Evolutionary conservation across 2,888 invertebrate species (phyloP), one percentile per base, ranked within the genome.

Genomic region (Heliothis peltigera): DNA sequence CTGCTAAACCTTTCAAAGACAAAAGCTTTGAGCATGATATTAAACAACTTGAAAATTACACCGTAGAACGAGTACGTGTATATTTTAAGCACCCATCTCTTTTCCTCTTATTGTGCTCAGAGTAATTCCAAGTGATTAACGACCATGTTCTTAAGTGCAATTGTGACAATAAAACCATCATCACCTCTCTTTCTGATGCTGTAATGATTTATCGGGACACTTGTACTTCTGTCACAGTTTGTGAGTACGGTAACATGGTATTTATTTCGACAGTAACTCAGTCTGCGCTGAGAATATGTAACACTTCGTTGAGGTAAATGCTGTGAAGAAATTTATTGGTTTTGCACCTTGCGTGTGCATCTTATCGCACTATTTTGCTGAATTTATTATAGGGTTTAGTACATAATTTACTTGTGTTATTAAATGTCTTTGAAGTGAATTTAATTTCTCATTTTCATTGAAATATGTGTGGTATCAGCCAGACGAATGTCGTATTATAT

Each of bases 151-250:
- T 68, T 53, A 66, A 63, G 63, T 73, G 68, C 76, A 69, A 73
- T 64, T 68, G 64, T 43, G 46, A 56, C 70, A 60, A 77, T 84
- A 80, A 78, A 84, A 75, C 81, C 64, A 73, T 84, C 80, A 76
- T 75, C 69, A 44, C 53, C 51, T 55, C 49, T 49, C 73, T 59
- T 78, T 73, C 64, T 73, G 76, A 79, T 69, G 68, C 65, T 21
- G 18, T 21, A 39, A 64, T 79, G 82, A 82, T 84, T 76, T 81
- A 80, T 76, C 54, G 28, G 17, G 56, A 72, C 65, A 70, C 58
- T 69, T 72, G 80, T 79, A 69, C 46, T 67, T 68, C 69, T 72
- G 66, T 71, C 71, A 59, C 68, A 68, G 55, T 60, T 59, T 49
- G 61, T 75, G 49, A 63, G 19, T 44, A 48, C 53, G 63, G 68